Percentiles rank a stretch among this genome's conserved stretches.
These are phyloP conservation scores for Triops longicaudatus DNA, from an alignment of 1,140 invertebrate genomes.

Conservation along the genomic window DNA sequence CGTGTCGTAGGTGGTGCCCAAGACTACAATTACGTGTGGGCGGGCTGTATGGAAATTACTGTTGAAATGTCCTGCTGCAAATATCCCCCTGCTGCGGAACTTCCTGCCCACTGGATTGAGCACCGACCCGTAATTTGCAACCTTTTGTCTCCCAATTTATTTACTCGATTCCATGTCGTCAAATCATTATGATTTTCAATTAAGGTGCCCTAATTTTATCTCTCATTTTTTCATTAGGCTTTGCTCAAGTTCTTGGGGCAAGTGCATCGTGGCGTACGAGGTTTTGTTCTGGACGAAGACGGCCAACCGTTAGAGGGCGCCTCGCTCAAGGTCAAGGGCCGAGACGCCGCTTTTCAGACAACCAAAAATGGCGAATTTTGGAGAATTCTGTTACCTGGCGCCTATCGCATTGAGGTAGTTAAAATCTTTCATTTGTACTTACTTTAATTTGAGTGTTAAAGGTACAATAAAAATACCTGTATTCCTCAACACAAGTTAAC, in stretches of 20 bases:
- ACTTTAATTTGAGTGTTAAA: no score
- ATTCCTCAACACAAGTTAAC: no score
- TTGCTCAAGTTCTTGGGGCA: slow-evolving; percentile 37
- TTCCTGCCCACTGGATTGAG: slow-evolving; percentile 51
- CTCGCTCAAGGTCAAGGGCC: slow-evolving; percentile 69
- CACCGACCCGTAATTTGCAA: slow-evolving; percentile 43
- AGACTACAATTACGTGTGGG: slow-evolving; percentile 57
- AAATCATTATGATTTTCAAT: not conserved
- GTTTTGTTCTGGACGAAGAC: slow-evolving; percentile 42
- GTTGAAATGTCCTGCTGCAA: slow-evolving; percentile 57
- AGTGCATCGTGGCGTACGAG: slow-evolving; percentile 42
- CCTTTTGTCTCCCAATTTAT: not conserved
- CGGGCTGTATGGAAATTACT: slow-evolving; percentile 58
- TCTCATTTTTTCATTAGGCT: slow-evolving; percentile 34
- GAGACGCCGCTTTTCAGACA: slow-evolving; percentile 79
- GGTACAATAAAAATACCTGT: no score
- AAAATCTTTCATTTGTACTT: no score
- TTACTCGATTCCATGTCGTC: no score
- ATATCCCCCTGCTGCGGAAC: slow-evolving; percentile 43
- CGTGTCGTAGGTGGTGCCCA: slow-evolving; percentile 47
- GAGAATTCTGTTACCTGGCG: slow-evolving; percentile 73
- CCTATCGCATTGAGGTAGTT: slow-evolving; percentile 72
- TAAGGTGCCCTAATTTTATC: slow-evolving; percentile 3
- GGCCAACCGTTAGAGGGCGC: slow-evolving; percentile 74
- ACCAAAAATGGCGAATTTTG: slow-evolving; percentile 91